phyloP scores from a whole-genome alignment of 2,113 vertebrate genomes.

The Empidonax alnorum region DNA sequence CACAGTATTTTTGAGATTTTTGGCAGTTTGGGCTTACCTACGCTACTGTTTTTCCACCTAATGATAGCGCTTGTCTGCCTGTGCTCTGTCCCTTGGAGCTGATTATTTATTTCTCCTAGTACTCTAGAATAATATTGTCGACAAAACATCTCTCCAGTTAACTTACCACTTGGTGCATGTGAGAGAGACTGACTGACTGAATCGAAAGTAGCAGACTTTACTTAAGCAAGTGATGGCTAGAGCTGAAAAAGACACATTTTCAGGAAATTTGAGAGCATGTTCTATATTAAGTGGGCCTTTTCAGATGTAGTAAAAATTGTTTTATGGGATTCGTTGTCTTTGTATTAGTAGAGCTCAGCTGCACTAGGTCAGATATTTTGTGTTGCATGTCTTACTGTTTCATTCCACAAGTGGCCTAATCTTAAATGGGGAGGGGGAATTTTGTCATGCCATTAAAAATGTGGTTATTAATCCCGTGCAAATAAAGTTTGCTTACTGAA shows the following conservation, averaged over 20 bases:
- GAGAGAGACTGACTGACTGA: neutral
- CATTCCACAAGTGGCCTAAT: neutral
- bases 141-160: neutral
- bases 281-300: neutral
- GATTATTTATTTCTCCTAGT: neutral
- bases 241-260: neutral
- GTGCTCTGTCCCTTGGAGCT: neutral
- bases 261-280: neutral
- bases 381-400: neutral
- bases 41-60: neutral
- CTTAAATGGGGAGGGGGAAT: neutral
- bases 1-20: neutral
- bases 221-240: neutral
- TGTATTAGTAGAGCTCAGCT: neutral
- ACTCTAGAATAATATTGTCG: neutral
- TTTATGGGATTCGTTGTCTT: rapidly evolving
- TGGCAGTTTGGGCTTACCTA: neutral
- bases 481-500: neutral
- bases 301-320: neutral
- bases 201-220: neutral
- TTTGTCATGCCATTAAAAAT: neutral
- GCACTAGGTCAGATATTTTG: neutral
- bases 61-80: neutral
- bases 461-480: neutral
- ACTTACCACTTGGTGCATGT: neutral